Percentiles rank a stretch among this genome's conserved stretches.
These are phyloP conservation scores for Megatriorchis doriae DNA, from an alignment of 2,113 vertebrate species.

Conservation along the genomic window DNA sequence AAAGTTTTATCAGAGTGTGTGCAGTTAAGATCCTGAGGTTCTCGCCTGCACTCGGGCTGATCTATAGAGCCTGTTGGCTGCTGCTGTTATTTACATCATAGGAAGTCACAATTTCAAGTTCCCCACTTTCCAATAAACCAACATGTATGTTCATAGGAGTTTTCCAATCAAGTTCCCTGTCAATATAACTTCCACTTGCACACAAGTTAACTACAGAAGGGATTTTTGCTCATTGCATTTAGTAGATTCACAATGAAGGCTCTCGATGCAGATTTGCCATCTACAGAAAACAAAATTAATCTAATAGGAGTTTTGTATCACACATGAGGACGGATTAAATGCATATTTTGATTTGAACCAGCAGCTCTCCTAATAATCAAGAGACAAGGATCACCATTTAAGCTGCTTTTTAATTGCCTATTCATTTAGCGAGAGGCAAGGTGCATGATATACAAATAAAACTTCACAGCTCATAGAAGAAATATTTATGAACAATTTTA, in stretches of 20 bases:
- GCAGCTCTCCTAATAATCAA: neutral
- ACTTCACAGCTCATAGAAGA: neutral
- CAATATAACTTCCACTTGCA: neutral
- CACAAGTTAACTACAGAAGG: neutral
- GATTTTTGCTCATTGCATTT: neutral
- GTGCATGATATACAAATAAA: neutral
- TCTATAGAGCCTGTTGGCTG: neutral
- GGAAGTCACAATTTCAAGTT: neutral
- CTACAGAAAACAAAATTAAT: neutral
- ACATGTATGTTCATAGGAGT: neutral
- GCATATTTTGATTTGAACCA: neutral
- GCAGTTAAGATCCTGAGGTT: neutral
- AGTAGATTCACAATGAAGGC: neutral
- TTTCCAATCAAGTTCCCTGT: neutral
- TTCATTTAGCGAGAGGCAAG: neutral
- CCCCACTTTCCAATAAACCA: neutral
- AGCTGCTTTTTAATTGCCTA: neutral
- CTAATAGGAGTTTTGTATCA: neutral
- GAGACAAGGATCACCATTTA: neutral
- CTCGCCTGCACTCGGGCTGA: neutral
- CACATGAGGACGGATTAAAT: neutral
- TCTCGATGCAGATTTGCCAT: neutral
- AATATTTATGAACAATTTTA: neutral
- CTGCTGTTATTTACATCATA: neutral
- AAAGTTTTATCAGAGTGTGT: constrained; percentile 34